These are phyloP conservation scores for Gallinago media DNA, from an alignment of 2,113 vertebrate genomes.

Conservation along the genomic window DNA sequence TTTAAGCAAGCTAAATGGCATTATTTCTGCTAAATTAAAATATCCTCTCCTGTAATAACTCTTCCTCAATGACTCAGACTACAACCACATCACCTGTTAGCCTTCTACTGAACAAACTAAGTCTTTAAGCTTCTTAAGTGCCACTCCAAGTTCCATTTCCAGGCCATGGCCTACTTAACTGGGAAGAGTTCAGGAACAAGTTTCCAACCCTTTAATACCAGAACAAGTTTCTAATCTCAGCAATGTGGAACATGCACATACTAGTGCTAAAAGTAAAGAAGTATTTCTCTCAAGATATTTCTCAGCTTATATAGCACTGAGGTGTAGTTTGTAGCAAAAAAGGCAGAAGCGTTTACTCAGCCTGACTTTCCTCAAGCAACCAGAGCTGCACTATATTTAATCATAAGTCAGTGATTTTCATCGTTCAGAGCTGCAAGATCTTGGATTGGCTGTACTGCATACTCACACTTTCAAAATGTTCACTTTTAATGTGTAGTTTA, in stretches of 20 bases:
- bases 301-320: neutral
- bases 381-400: neutral
- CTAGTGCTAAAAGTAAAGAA: neutral
- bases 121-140: conserved; percentile 49
- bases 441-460: neutral
- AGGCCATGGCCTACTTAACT: conserved; percentile 33
- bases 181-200: neutral
- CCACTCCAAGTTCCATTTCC: neutral
- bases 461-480: neutral
- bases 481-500: neutral
- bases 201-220: neutral
- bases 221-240: neutral
- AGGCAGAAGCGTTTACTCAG: neutral
- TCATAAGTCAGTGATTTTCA: neutral
- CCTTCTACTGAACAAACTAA: conserved; percentile 19
- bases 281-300: neutral
- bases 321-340: neutral
- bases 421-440: neutral
- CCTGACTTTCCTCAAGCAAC: neutral
- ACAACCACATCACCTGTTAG: conserved; percentile 16
- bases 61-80: neutral
- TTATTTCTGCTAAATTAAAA: conserved; percentile 9
- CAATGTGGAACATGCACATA: neutral
- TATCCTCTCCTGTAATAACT: neutral
- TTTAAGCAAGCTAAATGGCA: neutral